Base-by-base conservation (phyloP, 2,888 invertebrate species). In the Drosophila paramelanica region DNA sequence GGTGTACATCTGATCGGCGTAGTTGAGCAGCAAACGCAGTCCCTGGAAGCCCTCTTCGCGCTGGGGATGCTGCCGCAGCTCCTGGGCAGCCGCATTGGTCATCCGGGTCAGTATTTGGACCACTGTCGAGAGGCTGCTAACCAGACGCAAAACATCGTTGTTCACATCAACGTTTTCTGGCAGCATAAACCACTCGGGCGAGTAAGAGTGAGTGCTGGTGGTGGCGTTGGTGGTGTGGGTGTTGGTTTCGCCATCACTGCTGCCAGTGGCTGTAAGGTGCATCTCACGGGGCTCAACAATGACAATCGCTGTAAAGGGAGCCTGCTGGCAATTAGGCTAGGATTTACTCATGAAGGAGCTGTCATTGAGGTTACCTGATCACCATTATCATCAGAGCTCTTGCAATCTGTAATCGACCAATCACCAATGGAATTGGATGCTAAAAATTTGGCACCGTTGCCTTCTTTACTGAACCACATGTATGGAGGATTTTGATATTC, bases 1-100 rank as follows among this genome's bases (percentile, higher is more conserved):
- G 1, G 74, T 66, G 13, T 78, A 73, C 78, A 78, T 75, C 25
- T 64, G 78, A 52, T 78, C 74, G 5, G 75, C 74, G 45, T 75
- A 78, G 36, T 64, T 68, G 20, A 75, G 55, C 47, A 75, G 41
- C 50, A 53, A 11, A 0, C 68, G 64, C 5, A 75, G 36, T 4
- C 67, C 68, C 39, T 75, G 73, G 13, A 58, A 73, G 1, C 68
- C 64, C 45, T 68, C 53, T n/a, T 60, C 74, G 0, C 68, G 73
- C 6, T 78, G 78, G 0, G 75, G 75, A 73, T 78, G 74, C 39
- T 27, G 53, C 0, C 56, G 53, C 38, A 78, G 25, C 25, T 75
- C 74, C 25, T 53, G 47, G 1, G 74, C 67, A 23, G 78, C 75
- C 14, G 46, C 68, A 46, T 59, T 73, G 13, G 68, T 78, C 69